A percentile compares a stretch with the other conserved stretches of the same genome.
Evolutionary conservation across 2,888 invertebrate genomes (phyloP).

Genomic region (Ormyrus rosae): DNA sequence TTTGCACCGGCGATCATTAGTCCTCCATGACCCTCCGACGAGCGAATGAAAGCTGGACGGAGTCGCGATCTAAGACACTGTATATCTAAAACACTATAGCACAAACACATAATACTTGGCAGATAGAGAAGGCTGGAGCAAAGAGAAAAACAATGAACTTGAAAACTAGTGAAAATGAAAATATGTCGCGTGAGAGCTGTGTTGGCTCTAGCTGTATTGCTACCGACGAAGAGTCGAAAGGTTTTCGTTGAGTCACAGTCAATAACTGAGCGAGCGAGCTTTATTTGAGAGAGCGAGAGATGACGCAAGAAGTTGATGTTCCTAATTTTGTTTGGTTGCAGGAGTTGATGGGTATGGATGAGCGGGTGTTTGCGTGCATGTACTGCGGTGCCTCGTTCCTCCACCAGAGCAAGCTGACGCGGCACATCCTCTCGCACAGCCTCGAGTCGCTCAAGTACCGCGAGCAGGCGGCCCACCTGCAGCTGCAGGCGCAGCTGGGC

Average conservation of each 20-base stretch:
- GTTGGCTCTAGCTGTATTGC: too few species aligned
- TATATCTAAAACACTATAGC: slow-evolving; percentile 50
- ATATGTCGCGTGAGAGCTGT: too few species aligned
- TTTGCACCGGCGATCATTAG: slow-evolving; percentile 47
- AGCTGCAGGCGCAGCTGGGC: slow-evolving; percentile 76
- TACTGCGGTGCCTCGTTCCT: slow-evolving; percentile 93
- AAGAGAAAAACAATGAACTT: slow-evolving; percentile 58
- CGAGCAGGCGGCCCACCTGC: slow-evolving; percentile 80
- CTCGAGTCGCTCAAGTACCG: slow-evolving; percentile 92
- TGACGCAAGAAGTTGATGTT: slow-evolving; percentile 91
- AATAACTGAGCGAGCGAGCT: slow-evolving; percentile 29
- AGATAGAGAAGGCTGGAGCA: slow-evolving; percentile 55
- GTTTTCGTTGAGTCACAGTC: too few species aligned
- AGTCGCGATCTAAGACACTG: slow-evolving; percentile 39
- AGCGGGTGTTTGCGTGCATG: slow-evolving; percentile 87
- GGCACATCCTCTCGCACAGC: slow-evolving; percentile 92
- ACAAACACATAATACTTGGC: slow-evolving; percentile 33
- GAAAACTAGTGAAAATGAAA: background rate
- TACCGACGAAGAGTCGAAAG: too few species aligned
- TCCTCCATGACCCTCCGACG: slow-evolving; percentile 23
- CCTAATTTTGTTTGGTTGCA: slow-evolving; percentile 89
- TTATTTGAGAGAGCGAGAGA: slow-evolving; percentile 29
- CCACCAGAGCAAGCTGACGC: slow-evolving; percentile 92
- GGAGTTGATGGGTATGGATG: slow-evolving; percentile 90
- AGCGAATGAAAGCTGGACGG: slow-evolving; percentile 29